Percentiles rank a stretch among this genome's conserved stretches.
Conservation (phyloP, 2,797 vertebrate genomes). For the Psittacula derbiana region DNA sequence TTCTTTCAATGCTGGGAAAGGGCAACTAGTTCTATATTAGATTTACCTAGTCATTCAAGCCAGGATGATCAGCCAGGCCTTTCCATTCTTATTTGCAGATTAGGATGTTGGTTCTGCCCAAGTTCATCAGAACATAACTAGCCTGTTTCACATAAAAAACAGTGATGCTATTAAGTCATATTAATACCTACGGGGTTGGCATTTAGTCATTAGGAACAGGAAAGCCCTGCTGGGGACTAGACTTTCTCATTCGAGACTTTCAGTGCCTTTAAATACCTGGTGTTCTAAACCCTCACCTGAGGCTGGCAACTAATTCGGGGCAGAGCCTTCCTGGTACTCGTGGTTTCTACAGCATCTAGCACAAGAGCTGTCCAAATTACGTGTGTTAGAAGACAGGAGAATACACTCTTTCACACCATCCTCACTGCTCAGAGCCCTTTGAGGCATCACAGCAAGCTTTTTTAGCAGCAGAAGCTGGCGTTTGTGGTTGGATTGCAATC, state of each 20-base stretch:
- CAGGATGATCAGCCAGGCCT: neutral
- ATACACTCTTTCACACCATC: neutral
- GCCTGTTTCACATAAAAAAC: neutral
- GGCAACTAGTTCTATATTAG: neutral
- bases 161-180: neutral
- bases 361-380: neutral
- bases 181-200: neutral
- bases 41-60: neutral
- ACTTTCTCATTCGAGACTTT: neutral
- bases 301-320: neutral
- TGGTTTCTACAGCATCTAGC: neutral
- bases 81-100: neutral
- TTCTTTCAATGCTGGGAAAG: neutral
- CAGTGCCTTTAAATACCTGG: neutral
- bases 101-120: neutral
- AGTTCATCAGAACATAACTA: neutral
- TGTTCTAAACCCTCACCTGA: neutral
- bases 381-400: rapidly evolving
- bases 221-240: neutral
- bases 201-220: neutral
- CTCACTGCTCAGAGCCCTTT: neutral
- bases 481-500: neutral
- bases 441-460: neutral
- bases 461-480: neutral
- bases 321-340: neutral